Evolutionary conservation across 2,113 vertebrate species (phyloP).

Genomic region (Ochotona princeps): DNA sequence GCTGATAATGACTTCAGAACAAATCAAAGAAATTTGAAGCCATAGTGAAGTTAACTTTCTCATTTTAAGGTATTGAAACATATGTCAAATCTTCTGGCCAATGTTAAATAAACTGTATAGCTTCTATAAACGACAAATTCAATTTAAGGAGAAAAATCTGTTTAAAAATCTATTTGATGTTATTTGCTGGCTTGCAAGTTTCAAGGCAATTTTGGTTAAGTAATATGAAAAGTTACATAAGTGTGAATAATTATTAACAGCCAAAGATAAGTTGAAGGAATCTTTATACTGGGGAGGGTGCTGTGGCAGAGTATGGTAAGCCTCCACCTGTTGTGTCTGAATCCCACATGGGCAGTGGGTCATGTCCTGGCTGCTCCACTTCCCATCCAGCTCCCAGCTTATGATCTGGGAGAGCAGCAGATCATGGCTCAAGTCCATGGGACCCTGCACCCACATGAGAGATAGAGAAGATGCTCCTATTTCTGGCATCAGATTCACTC

Average conservation of each 20-base stretch:
- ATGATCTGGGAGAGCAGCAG: too few species aligned
- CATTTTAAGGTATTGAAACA: slow-evolving; percentile 39
- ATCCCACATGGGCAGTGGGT: too few species aligned
- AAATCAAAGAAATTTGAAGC: slow-evolving; percentile 28
- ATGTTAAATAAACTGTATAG: slow-evolving; percentile 14
- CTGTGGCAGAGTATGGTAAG: too few species aligned
- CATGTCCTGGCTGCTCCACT: too few species aligned
- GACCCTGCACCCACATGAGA: too few species aligned
- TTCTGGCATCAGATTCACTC: too few species aligned
- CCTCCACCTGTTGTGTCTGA: too few species aligned
- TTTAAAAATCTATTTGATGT: background rate
- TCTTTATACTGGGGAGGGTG: background rate
- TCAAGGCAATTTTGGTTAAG: slow-evolving; percentile 12
- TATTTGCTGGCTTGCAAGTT: slow-evolving; percentile 15
- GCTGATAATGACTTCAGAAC: background rate
- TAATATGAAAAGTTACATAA: slow-evolving; percentile 6
- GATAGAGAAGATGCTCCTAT: too few species aligned
- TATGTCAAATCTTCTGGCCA: slow-evolving; percentile 30
- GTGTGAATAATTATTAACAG: background rate
- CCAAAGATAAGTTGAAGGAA: background rate
- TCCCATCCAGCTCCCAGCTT: too few species aligned
- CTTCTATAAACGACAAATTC: background rate
- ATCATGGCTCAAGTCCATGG: too few species aligned
- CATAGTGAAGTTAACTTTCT: background rate
- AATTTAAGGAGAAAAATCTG: slow-evolving; percentile 42